These are phyloP conservation scores for Nannoperca australis DNA, from an alignment of 2,797 vertebrate genomes.

Conservation along the genomic window DNA sequence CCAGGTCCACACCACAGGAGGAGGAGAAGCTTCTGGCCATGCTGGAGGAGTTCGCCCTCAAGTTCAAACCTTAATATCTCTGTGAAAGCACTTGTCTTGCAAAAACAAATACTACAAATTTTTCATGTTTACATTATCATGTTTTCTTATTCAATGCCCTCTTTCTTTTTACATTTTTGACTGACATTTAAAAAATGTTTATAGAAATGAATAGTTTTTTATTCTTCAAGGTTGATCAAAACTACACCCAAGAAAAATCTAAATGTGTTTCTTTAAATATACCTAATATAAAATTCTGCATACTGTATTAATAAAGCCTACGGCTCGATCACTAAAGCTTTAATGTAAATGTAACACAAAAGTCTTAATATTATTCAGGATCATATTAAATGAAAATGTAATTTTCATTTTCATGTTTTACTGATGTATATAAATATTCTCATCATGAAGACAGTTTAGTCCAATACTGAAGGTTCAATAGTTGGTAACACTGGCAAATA, in stretches of 20 bases:
- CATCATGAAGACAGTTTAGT: not conserved
- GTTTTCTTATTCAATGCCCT: not conserved
- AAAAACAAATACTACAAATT: no score
- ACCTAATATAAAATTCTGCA: not conserved
- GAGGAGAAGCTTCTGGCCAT: slow-evolving; percentile 81
- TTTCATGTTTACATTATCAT: slow-evolving; percentile 49
- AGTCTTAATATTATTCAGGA: not conserved
- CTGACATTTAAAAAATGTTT: not conserved
- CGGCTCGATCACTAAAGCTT: not conserved
- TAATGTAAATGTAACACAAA: not conserved
- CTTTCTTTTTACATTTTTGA: slow-evolving; percentile 1
- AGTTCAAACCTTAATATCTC: slow-evolving; percentile 80
- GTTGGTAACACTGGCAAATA: not conserved
- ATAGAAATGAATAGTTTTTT: not conserved
- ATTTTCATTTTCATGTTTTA: not conserved
- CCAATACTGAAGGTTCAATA: not conserved
- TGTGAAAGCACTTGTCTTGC: not conserved
- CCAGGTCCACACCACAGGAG: slow-evolving; percentile 78
- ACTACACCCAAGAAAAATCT: not conserved
- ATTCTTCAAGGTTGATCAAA: not conserved
- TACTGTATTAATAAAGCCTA: not conserved
- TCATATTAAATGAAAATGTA: not conserved
- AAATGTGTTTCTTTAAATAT: not conserved
- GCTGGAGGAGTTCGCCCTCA: slow-evolving; percentile 82
- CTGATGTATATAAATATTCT: not conserved